phyloP scores from a whole-genome alignment of 2,113 vertebrate species.

The Anas platyrhynchos region DNA sequence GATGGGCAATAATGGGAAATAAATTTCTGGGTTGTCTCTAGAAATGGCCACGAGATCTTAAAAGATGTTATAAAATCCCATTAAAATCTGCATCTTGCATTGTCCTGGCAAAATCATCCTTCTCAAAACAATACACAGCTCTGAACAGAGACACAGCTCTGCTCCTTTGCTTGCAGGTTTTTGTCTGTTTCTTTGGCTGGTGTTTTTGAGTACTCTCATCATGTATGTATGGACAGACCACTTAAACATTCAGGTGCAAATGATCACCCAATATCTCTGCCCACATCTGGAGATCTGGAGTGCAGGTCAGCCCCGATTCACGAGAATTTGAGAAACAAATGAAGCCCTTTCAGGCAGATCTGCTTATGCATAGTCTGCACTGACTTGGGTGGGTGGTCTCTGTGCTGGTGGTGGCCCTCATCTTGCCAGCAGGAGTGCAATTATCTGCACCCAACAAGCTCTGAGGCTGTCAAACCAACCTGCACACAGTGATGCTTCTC shows the following conservation, averaged over 20 bases:
- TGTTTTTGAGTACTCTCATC: not conserved
- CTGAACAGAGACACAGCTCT: not conserved
- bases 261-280: fast-evolving
- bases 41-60: not conserved
- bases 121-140: not conserved
- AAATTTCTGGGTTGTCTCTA: not conserved
- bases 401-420: not conserved
- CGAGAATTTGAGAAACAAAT: not conserved
- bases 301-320: not conserved
- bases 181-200: too few species aligned
- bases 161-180: not conserved
- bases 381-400: not conserved
- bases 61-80: not conserved
- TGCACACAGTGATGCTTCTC: not conserved
- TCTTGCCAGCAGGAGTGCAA: not conserved
- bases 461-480: not conserved
- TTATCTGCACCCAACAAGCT: not conserved
- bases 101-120: not conserved
- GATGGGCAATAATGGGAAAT: not conserved
- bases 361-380: fast-evolving
- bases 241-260: not conserved
- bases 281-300: not conserved
- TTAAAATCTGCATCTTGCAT: not conserved
- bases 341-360: not conserved
- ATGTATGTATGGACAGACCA: fast-evolving